A percentile compares a stretch with the other conserved stretches of the same genome.
Conservation (phyloP, 1,140 invertebrate genomes). For the Reticulitermes speratus region DNA sequence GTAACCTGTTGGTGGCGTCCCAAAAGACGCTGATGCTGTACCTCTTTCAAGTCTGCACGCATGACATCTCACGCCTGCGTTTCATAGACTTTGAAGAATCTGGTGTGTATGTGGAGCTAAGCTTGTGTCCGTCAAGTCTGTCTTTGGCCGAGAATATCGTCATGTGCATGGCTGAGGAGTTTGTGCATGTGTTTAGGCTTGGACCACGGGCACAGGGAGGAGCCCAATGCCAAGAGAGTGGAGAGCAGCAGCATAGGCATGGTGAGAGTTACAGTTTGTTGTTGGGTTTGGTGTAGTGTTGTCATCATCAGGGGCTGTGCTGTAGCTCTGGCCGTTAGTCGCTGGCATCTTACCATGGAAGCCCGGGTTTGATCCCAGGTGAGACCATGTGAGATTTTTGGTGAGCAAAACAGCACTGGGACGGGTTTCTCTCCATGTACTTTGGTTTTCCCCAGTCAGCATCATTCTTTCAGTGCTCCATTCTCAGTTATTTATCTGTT, state of each 20-base stretch:
- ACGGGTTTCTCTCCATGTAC: too few species aligned
- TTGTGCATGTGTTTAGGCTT: conserved; percentile 49
- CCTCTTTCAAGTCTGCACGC: conserved; percentile 58
- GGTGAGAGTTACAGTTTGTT: too few species aligned
- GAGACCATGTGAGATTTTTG: too few species aligned
- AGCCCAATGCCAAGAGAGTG: not conserved
- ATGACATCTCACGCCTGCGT: conserved; percentile 61
- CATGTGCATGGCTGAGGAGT: conserved; percentile 51
- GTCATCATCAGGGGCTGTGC: too few species aligned
- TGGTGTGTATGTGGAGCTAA: conserved; percentile 50
- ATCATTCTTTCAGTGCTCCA: too few species aligned
- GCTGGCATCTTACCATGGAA: too few species aligned
- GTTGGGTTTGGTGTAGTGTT: too few species aligned
- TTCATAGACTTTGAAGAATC: conserved; percentile 66
- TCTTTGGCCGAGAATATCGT: conserved; percentile 61
- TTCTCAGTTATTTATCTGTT: too few species aligned
- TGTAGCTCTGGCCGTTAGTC: too few species aligned
- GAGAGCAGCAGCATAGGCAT: not conserved
- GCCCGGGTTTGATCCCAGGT: too few species aligned
- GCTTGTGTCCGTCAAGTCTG: conserved; percentile 53
- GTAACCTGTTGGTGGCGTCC: conserved; percentile 59
- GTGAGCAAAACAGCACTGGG: too few species aligned
- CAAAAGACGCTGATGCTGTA: conserved; percentile 56
- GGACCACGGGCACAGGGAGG: not conserved
- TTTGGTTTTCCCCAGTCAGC: too few species aligned